Evolutionary conservation across 2,888 invertebrate species (phyloP), one percentile per base, ranked within the genome.

Genomic region (Adelphocoris suturalis): DNA sequence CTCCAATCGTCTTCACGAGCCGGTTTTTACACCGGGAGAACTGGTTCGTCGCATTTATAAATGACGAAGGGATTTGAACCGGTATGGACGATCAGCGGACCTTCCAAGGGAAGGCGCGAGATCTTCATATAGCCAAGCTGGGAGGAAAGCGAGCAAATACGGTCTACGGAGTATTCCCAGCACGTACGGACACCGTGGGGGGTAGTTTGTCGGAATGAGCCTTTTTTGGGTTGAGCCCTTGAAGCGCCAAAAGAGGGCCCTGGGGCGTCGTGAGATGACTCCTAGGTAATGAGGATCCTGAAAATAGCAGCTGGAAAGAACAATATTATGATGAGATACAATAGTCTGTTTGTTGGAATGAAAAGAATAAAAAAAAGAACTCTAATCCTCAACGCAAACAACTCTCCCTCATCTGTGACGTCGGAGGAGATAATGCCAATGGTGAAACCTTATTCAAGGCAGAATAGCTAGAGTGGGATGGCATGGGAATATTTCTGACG

Each of bases 41-140:
- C 68, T 68, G 68, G 68, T 68, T 68, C 23, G 68, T 23, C n/a
- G n/a, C 68, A 68, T 68, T 68, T 68, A 23, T 68, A 19, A 68
- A 68, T 68, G 68, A 19, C 52, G 14, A 19, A 61, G 19, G 61
- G 27, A 68, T 68, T 23, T 9, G 23, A 68, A 68, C 68, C 68
- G 68, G 68, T 68, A 68, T 23, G 68, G 0, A 23, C 68, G 27
- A 19, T 68, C 68, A 19, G 68, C 11, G 68, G 68, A 68, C 68
- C 68, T 23, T 19, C 37, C 68, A 61, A 61, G 61, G 52, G 52
- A 52, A 52, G 13, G 19, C 19, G 61, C 61, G 61, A 61, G 52
- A 16, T 61, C 61, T 61, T 52, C 57, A n/a, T 37, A 37, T 57
- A n/a, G 57, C 68, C 9, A 68, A 68, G 68, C 68, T 68, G 68